Percentiles rank a stretch among this genome's conserved stretches.
Conservation (phyloP, 2,888 invertebrate species). For the Machimus atricapillus region DNA sequence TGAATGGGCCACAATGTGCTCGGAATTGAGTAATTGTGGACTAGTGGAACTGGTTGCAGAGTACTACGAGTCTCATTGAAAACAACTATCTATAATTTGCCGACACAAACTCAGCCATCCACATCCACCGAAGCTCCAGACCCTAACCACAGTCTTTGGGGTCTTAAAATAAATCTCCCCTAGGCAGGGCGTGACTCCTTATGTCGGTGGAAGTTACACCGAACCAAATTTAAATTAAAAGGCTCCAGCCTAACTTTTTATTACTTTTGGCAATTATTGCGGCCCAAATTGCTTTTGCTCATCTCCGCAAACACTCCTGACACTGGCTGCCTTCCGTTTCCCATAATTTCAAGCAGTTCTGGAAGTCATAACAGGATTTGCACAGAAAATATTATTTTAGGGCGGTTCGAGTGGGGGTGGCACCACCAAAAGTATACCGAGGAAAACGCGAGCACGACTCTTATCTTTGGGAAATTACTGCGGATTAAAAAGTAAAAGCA, state of each 20-base stretch:
- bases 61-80: background rate
- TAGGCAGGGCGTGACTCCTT: background rate
- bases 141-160: background rate
- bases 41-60: background rate
- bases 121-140: background rate
- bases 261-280: conserved; percentile 19
- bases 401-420: background rate
- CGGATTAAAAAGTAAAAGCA: conserved; percentile 24
- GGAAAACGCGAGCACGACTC: background rate
- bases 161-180: background rate
- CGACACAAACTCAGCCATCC: background rate
- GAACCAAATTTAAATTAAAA: background rate
- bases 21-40: background rate
- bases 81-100: background rate
- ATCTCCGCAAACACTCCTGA: background rate
- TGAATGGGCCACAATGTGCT: background rate
- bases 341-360: conserved; percentile 28
- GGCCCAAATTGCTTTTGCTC: conserved; percentile 16
- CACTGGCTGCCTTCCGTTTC: background rate
- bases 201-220: background rate
- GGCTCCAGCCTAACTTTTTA: background rate
- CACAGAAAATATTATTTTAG: conserved; percentile 30
- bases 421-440: background rate
- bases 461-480: conserved; percentile 25
- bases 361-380: conserved; percentile 29